Evolutionary conservation across 2,888 invertebrate genomes (phyloP), one percentile per base, ranked within the genome.

Genomic region (Embidobia sp.): DNA sequence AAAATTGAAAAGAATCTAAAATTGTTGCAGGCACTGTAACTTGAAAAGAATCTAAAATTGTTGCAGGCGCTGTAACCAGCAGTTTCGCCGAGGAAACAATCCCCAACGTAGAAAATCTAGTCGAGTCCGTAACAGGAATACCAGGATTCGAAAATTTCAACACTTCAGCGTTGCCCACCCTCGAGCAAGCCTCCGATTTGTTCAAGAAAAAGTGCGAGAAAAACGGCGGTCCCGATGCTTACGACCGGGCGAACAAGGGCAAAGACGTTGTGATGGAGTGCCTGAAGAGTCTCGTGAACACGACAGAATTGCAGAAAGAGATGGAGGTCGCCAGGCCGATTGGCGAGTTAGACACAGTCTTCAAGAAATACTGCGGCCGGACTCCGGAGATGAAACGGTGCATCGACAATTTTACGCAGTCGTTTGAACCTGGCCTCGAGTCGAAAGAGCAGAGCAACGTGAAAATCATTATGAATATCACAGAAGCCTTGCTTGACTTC

Each of bases 321-420:
- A 93, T 96, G 37, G 93, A 94, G 49, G 90, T 90, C 1, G 94
- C 95, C 0, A 93, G 93, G 83, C 94, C 94, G 0, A 92, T 90
- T 2, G 95, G 94, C 0, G 92, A 92, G 79, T 90, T 95, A 29
- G 94, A 94, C 83, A 91, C 91, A 16, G 94, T 95, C 0, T 94
- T 95, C 82, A 92, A 93, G 83, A 94, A 93, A 90, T 95, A 96
- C 86, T 96, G 94, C 85, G 91, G 90, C 13, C 94, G 93, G 83
- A 91, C 92, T 8, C 91, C 93, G 0, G 87, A 90, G 31, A 85
- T 94, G 46, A 92, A 92, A 84, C 84, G 86, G 0, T 96, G 96
- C 82, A 90, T 95, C 55, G 91, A 91, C 64, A 90, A 90, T 6
- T 91, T 94, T 49, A 91, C 92, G 0, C 83, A 87, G 0, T 91